These are phyloP conservation scores for Dryomyza anilis DNA, from an alignment of 2,888 invertebrate species.

Conservation along the genomic window DNA sequence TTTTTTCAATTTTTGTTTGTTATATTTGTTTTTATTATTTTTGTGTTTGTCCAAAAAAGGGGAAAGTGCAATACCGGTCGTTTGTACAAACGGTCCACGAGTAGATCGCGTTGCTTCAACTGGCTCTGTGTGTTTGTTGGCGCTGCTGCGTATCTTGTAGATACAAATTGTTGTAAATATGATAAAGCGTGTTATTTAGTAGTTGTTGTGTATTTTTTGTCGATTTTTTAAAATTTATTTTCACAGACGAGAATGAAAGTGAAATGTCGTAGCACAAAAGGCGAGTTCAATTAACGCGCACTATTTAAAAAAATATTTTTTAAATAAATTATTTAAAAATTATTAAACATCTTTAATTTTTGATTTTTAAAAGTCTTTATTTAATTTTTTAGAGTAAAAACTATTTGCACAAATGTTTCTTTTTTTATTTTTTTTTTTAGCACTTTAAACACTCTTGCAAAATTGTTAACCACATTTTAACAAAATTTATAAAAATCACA, in stretches of 20 bases:
- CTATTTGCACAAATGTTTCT: background rate
- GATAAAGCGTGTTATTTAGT: background rate
- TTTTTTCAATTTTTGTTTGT: background rate
- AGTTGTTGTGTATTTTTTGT: slow-evolving; percentile 19
- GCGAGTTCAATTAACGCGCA: too few relatives aligned
- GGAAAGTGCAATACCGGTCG: slow-evolving; percentile 27
- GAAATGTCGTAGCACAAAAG: too few relatives aligned
- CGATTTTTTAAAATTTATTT: slow-evolving; percentile 26
- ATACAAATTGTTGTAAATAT: slow-evolving; percentile 13
- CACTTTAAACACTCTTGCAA: too few relatives aligned
- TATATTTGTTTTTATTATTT: background rate
- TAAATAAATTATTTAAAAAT: too few relatives aligned
- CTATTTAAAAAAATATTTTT: too few relatives aligned
- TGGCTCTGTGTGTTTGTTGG: background rate
- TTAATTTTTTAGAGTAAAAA: too few relatives aligned
- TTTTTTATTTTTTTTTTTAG: slow-evolving; percentile 2
- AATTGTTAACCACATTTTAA: background rate
- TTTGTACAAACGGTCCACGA: background rate
- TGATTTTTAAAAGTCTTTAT: too few relatives aligned
- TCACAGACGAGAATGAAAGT: slow-evolving; percentile 30
- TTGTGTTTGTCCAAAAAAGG: slow-evolving; percentile 10
- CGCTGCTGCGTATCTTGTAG: background rate
- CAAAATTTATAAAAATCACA: background rate
- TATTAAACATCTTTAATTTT: too few relatives aligned
- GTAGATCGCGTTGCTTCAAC: background rate